Conservation (phyloP, 1,140 invertebrate species). For the Drosophila setifemur region DNA sequence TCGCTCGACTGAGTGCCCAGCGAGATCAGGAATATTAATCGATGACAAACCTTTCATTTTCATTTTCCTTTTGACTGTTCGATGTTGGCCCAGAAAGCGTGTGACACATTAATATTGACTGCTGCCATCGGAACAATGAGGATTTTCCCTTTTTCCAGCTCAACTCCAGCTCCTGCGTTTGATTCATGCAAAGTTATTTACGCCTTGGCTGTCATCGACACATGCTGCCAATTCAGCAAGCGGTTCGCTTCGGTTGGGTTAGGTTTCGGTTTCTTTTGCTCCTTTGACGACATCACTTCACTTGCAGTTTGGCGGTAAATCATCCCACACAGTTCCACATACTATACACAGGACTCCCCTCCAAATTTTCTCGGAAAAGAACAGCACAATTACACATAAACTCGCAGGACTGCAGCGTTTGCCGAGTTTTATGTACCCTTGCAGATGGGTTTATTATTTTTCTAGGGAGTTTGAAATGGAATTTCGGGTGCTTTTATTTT, state of each 20-base stretch:
- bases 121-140: constrained; percentile 15
- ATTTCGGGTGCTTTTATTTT: no score
- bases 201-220: constrained; percentile 19
- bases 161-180: neutral
- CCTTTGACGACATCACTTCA: constrained; percentile 56
- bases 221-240: constrained; percentile 15
- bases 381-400: neutral
- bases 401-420: neutral
- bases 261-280: no score
- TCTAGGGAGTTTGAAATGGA: no score
- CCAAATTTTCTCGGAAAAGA: constrained; percentile 11
- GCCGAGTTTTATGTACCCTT: neutral
- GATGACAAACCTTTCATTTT: constrained; percentile 32
- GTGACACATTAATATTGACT: constrained; percentile 20
- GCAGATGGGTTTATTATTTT: no score
- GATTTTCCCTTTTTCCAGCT: neutral
- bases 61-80: neutral
- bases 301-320: constrained; percentile 50
- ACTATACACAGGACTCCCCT: no score
- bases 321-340: constrained; percentile 10
- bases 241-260: no score
- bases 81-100: constrained; percentile 3
- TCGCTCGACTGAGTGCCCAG: constrained; percentile 32
- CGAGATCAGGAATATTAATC: constrained; percentile 23
- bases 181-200: constrained; percentile 28